Evolutionary conservation across 2,888 invertebrate species (phyloP), one percentile per base, ranked within the genome.

Genomic region (Cenopis cana): DNA sequence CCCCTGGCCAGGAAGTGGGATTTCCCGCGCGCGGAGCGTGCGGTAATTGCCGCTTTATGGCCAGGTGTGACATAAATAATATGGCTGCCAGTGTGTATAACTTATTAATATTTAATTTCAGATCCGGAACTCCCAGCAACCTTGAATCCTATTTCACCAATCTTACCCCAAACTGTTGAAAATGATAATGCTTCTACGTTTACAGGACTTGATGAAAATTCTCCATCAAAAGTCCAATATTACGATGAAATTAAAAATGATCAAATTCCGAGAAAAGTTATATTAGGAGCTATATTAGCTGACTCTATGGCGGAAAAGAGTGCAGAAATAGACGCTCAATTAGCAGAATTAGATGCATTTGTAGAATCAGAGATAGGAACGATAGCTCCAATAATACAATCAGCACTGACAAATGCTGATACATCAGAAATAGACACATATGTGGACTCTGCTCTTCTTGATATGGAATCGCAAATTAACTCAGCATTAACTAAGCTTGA

Each of bases 321-420:
- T 3, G 41, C 29, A n/a, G 46, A 69, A 29, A 33, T 69, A n/a
- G 59, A 69, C 17, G 65, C 64, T 3, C 29, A 38, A 33, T 29
- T 69, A 6, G 33, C 64, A 3, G 52, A 64, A 41, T 17, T 64
- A 20, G 59, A 59, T 12, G 52, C 41, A 14, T 54, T 65, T 17
- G 41, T 65, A 65, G 52, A 65, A 46, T 14, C 41, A 20, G 54
- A 66, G 14, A n/a, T 66, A 12, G 17, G 3, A 20, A 6, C 12
- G 9, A 11, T 60, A 8, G 41, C n/a, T 5, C 29, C 60, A 54
- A 24, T 55, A 14, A 12, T 65, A 17, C 17, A 65, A 41, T 46
- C 9, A 33, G 65, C 29, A 46, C 14, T 38, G 9, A 17, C 24
- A 17, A 50, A 12, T 1, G 36, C 41, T 18, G 38, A 20, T 5